These are phyloP conservation scores for Bolinopsis microptera DNA, from an alignment of 37 sponge, comb jelly and placozoan species.

Conservation along the genomic window DNA sequence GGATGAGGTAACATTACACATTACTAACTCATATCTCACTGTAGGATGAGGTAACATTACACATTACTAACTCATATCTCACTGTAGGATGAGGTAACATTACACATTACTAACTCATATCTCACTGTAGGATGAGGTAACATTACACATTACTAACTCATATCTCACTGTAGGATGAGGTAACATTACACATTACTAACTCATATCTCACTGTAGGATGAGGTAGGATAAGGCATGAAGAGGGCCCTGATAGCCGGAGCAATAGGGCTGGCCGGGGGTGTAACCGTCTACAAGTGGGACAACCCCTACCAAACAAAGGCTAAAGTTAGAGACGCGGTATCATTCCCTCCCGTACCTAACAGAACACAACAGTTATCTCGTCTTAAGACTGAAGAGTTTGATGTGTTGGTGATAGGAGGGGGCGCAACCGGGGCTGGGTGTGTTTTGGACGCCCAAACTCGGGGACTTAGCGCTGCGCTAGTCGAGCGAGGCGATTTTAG, in stretches of 20 bases:
- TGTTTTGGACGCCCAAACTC: conserved; percentile 87
- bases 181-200: too few species aligned
- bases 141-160: too few species aligned
- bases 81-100: too few species aligned
- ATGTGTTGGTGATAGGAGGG: conserved; percentile 96
- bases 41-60: too few species aligned
- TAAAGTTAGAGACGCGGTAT: neutral
- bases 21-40: too few species aligned
- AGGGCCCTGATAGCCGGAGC: neutral
- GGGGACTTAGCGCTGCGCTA: conserved; percentile 90
- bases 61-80: too few species aligned
- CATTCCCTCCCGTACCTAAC: neutral
- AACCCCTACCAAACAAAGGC: conserved; percentile 7
- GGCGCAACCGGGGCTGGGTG: conserved; percentile 96
- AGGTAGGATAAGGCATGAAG: neutral
- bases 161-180: too few species aligned
- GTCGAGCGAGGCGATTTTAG: conserved; percentile 96
- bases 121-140: too few species aligned
- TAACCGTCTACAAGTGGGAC: neutral
- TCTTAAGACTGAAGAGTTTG: conserved; percentile 74
- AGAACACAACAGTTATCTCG: neutral
- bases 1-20: too few species aligned
- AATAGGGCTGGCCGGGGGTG: neutral
- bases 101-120: too few species aligned
- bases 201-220: too few species aligned